Evolutionary conservation across 2,888 invertebrate genomes (phyloP), one percentile per base, ranked within the genome.

Genomic region (Bombylius discolor): DNA sequence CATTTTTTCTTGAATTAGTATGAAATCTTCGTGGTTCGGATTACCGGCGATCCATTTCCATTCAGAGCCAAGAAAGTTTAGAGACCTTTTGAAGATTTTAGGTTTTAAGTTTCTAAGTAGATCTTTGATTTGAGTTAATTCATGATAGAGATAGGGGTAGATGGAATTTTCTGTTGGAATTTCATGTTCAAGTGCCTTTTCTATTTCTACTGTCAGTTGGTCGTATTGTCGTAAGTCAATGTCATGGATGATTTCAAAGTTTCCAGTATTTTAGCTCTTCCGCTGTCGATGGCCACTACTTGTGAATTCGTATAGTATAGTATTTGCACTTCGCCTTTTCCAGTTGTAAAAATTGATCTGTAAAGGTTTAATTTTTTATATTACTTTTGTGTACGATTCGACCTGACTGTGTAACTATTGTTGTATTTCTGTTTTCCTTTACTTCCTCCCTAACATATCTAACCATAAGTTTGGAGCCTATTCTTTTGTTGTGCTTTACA

Each of bases 401-500:
- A 6, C 45, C 44, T 45, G 45, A 45, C n/a, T 51, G 4, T 8
- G 45, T 51, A 13, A 51, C 14, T 7, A 51, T 14, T 8, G 49
- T 51, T 23, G 34, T 45, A 31, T 51, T 4, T 32, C 13, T 51
- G 31, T 51, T 51, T 55, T 58, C 58, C 47, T 56, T 56, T 4
- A 61, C 57, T 12, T 56, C 58, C 49, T 61, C 54, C 36, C 56
- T 51, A 12, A 31, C 56, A 45, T 55, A 61, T 12, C 59, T 51
- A n/a, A 59, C 51, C 0, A 58, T 57, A 23, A 23, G 23, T 36
- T 36, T 36, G 8, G 34, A 36, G 34, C 34, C 34, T 58, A 58
- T n/a, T 34, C 59, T 32, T 50, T 61, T 63, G 33, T 60, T 63
- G 4, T 57, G 59, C 51, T 48, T 60, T 3, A 62, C 56, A 47